These are phyloP conservation scores for Phalacrocorax brasilianus DNA, from an alignment of 2,113 vertebrate species.

Conservation along the genomic window DNA sequence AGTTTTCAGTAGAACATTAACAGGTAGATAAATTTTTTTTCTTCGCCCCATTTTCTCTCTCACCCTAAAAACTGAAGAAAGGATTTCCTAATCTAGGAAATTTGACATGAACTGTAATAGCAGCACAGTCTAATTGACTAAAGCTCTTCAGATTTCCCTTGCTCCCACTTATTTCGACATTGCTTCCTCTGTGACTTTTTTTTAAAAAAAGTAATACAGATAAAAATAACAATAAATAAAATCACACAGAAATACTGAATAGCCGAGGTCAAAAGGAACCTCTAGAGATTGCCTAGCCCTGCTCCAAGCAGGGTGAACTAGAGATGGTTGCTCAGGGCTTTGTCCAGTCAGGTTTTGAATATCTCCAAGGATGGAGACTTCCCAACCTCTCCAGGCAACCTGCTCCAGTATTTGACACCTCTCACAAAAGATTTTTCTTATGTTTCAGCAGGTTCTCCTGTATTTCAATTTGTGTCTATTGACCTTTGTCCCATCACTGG, in stretches of 20 bases:
- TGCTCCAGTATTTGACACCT: too few species aligned
- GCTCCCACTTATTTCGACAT: background rate
- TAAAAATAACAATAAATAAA: background rate
- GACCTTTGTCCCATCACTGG: too few species aligned
- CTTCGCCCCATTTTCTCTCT: background rate
- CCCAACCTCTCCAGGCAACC: background rate
- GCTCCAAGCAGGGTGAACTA: background rate
- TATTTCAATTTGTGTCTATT: too few species aligned
- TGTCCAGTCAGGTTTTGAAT: background rate
- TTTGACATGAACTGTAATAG: background rate
- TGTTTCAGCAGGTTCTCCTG: too few species aligned
- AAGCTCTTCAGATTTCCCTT: background rate
- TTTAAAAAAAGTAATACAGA: background rate
- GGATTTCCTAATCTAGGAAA: background rate
- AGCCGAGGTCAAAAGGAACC: background rate
- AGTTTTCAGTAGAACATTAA: background rate
- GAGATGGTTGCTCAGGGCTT: background rate
- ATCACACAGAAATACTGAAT: background rate
- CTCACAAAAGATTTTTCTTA: too few species aligned
- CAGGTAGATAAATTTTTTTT: background rate
- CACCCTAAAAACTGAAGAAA: background rate
- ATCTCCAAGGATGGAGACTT: background rate
- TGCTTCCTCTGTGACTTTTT: background rate
- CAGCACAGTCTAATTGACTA: background rate
- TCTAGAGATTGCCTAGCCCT: background rate